Evolutionary conservation across 2,113 vertebrate genomes (phyloP).

Genomic region (Pimephales promelas): DNA sequence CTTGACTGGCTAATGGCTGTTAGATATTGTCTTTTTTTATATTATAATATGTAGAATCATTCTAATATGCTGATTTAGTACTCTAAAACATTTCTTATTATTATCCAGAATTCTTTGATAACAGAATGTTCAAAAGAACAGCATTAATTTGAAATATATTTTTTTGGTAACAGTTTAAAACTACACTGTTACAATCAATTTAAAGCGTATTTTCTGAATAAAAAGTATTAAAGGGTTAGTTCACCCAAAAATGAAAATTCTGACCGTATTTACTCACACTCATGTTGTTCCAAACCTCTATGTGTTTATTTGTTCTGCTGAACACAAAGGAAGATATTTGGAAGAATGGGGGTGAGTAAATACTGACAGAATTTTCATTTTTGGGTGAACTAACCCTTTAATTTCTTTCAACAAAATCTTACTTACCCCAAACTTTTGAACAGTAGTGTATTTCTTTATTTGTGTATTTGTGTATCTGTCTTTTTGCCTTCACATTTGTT

Average conservation of each 20-base stretch:
- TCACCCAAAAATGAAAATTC: too few species aligned
- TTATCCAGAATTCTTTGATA: neutral
- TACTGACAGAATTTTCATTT: too few species aligned
- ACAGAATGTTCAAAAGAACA: neutral
- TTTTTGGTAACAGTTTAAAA: neutral
- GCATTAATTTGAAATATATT: neutral
- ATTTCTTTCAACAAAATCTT: too few species aligned
- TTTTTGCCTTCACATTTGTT: neutral
- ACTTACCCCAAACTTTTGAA: neutral
- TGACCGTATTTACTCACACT: too few species aligned
- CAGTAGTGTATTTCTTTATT: neutral
- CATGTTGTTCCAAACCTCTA: too few species aligned
- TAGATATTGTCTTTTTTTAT: neutral
- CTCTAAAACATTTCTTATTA: too few species aligned
- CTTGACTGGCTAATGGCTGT: neutral
- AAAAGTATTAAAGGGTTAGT: too few species aligned
- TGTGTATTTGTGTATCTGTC: slow-evolving; percentile 3
- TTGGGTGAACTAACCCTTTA: too few species aligned
- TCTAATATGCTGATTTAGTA: neutral
- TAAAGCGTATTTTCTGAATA: neutral
- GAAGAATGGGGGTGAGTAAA: too few species aligned
- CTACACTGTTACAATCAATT: neutral
- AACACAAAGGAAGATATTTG: too few species aligned
- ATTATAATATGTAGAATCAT: neutral
- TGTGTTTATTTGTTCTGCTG: too few species aligned